phyloP scores from a whole-genome alignment of 2,113 vertebrate species.

The Pollachius pollachius region DNA sequence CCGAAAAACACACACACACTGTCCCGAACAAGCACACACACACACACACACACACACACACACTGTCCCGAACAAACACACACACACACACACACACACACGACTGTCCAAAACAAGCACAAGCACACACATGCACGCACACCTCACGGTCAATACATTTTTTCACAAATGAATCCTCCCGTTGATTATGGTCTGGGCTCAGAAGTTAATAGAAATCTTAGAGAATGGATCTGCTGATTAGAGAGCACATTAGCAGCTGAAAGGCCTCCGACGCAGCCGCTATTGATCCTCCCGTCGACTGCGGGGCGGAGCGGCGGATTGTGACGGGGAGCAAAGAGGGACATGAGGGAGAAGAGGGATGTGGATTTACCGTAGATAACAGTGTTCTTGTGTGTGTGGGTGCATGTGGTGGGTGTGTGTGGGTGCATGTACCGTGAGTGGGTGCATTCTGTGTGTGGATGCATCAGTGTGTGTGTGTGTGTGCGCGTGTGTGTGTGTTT shows the following conservation, averaged over 20 bases:
- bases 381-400: background rate
- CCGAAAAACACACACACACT: too few species aligned
- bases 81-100: conserved; percentile 7
- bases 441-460: conserved; percentile 12
- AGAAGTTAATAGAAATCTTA: background rate
- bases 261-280: background rate
- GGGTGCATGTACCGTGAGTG: conserved; percentile 4
- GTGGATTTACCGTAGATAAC: too few species aligned
- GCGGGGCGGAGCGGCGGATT: too few species aligned
- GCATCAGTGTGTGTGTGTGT: background rate
- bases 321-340: too few species aligned
- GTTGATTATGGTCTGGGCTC: conserved; percentile 4
- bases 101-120: too few species aligned
- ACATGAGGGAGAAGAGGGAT: too few species aligned
- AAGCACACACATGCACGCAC: background rate
- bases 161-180: conserved; percentile 8
- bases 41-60: too few species aligned
- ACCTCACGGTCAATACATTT: background rate
- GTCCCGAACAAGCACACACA: too few species aligned
- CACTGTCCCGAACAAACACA: too few species aligned
- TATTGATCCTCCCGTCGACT: background rate
- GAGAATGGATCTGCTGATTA: conserved; percentile 2
- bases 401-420: background rate
- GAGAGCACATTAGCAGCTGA: background rate
- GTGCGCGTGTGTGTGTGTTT: conserved; percentile 10